Conservation (phyloP, 1,140 invertebrate species). For the Phymastichus coffea region DNA sequence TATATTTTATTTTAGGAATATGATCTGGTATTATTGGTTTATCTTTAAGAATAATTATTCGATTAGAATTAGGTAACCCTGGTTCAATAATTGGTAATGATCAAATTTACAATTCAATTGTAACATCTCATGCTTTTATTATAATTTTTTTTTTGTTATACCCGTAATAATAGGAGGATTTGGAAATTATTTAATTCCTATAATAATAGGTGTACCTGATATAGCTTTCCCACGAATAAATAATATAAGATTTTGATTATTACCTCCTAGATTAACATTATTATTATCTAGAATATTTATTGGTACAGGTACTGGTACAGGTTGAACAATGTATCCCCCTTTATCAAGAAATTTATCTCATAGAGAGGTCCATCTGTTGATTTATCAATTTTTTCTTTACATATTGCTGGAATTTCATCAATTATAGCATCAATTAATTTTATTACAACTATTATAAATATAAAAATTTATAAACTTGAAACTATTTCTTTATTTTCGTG, state of each 20-base stretch:
- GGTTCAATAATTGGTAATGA: too few species aligned
- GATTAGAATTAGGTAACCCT: too few species aligned
- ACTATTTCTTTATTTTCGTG: too few species aligned
- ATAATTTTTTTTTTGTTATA: conserved; percentile 82
- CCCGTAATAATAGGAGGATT: conserved; percentile 77
- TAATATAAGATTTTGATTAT: conserved; percentile 76
- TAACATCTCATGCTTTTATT: conserved; percentile 74
- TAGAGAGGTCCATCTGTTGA: conserved; percentile 63
- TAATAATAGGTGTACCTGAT: conserved; percentile 71
- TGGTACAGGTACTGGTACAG: conserved; percentile 64
- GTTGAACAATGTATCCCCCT: conserved; percentile 71
- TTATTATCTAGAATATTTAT: conserved; percentile 61
- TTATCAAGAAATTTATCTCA: conserved; percentile 61
- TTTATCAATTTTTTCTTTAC: conserved; percentile 68
- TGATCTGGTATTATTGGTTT: too few species aligned
- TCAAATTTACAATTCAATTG: conserved; percentile 70
- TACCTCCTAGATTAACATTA: conserved; percentile 63
- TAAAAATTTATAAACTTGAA: too few species aligned
- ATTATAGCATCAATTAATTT: conserved; percentile 71
- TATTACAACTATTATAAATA: conserved; percentile 64
- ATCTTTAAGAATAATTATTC: too few species aligned
- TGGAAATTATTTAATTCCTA: conserved; percentile 74
- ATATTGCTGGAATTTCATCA: conserved; percentile 67
- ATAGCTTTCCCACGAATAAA: conserved; percentile 77
- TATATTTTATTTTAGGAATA: too few species aligned